phyloP scores from a whole-genome alignment of 2,888 invertebrate species.

The Mycogona germanica region DNA sequence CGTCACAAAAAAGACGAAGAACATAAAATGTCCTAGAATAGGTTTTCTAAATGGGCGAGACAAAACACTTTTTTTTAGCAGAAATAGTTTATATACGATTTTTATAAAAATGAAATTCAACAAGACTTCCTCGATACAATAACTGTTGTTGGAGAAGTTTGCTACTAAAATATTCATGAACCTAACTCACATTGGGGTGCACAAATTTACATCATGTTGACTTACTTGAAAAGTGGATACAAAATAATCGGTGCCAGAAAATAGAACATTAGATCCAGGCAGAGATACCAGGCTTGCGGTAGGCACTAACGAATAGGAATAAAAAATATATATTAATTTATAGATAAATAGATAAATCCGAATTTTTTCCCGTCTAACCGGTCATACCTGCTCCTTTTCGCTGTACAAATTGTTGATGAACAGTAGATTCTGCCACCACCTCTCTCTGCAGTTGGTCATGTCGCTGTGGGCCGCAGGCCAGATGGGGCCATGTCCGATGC shows the following conservation, averaged over 20 bases:
- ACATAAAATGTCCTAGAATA: constrained; percentile 1
- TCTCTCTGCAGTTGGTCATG: background rate
- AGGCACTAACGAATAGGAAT: constrained; percentile 4
- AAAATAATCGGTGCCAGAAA: constrained; percentile 8
- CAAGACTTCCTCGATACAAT: no score
- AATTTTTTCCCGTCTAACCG: background rate
- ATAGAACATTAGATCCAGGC: constrained; percentile 9
- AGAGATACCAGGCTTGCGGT: constrained; percentile 14
- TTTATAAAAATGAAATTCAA: background rate
- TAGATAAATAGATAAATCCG: background rate
- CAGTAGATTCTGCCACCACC: constrained; percentile 6
- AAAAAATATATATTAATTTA: background rate
- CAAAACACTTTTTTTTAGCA: no score
- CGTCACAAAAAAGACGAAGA: background rate
- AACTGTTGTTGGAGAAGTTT: no score
- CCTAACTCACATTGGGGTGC: no score
- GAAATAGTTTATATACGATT: no score
- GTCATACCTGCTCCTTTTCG: background rate
- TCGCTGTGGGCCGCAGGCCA: constrained; percentile 5
- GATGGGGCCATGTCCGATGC: constrained; percentile 7
- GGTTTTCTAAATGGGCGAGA: constrained; percentile 5
- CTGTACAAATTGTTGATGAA: constrained; percentile 13
- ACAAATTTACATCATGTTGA: background rate
- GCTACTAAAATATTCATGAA: no score
- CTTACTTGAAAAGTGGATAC: constrained; percentile 10